A percentile compares a stretch with the other conserved stretches of the same genome.
These are phyloP conservation scores for Sanderia malayensis DNA, from an alignment of 30 jellyfish, hydroid and myxozoan species.

Conservation along the genomic window DNA sequence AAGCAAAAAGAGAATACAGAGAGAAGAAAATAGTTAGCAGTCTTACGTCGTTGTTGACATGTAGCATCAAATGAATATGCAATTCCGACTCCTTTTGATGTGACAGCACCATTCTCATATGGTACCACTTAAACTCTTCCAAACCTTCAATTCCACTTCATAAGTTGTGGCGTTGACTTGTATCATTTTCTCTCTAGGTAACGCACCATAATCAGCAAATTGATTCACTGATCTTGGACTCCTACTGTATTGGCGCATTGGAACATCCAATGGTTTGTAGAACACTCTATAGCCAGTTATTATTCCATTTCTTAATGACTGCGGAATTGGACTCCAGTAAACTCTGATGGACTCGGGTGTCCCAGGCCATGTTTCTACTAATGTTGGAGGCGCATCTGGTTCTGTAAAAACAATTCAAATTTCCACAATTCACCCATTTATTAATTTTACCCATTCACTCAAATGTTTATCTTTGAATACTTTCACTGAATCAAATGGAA, in stretches of 20 bases:
- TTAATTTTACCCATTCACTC: no score
- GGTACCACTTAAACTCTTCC: conserved; percentile 40
- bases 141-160: conserved; percentile 21
- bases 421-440: no score
- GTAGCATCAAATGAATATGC: conserved; percentile 38
- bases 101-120: conserved; percentile 49
- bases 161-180: conserved; percentile 23
- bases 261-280: conserved; percentile 43
- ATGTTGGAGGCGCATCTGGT: conserved; percentile 58
- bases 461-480: no score
- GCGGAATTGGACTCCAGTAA: conserved; percentile 62
- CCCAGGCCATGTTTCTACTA: conserved; percentile 56
- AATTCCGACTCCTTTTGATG: conserved; percentile 48
- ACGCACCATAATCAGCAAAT: conserved; percentile 45
- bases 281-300: conserved; percentile 40
- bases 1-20: not conserved
- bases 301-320: conserved; percentile 46
- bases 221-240: conserved; percentile 54
- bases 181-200: conserved; percentile 52
- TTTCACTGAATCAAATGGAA: no score
- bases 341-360: conserved; percentile 26
- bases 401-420: no score
- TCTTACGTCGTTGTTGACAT: conserved; percentile 40
- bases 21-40: no score
- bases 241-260: conserved; percentile 40